A percentile compares a stretch with the other conserved stretches of the same genome.
phyloP scores from a whole-genome alignment of 2,797 vertebrate species.

The Phaenicophaeus curvirostris region DNA sequence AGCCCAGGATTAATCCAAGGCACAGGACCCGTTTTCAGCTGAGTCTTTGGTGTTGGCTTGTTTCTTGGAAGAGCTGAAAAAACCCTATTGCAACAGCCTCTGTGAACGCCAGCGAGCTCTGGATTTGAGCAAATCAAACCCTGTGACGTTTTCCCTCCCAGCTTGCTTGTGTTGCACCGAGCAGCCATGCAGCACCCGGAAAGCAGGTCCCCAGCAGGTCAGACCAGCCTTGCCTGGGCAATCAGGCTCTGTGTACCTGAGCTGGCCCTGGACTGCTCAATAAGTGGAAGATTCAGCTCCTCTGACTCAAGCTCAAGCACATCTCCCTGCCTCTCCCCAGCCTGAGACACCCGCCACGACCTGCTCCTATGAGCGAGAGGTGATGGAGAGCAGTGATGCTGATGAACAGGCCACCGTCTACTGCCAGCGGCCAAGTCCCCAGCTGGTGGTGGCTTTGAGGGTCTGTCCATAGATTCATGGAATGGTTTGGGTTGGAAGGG shows the following conservation, averaged over 20 bases:
- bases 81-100: background rate
- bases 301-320: background rate
- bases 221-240: background rate
- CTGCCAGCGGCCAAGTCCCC: background rate
- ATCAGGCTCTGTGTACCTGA: background rate
- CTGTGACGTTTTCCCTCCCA: background rate
- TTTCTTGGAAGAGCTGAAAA: background rate
- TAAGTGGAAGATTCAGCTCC: background rate
- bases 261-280: background rate
- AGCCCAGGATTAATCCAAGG: background rate
- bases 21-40: background rate
- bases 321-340: background rate
- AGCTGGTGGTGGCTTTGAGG: background rate
- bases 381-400: rapidly evolving
- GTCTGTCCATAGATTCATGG: background rate
- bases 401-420: rapidly evolving
- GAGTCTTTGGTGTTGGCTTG: background rate
- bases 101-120: rapidly evolving
- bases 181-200: background rate
- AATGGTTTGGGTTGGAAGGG: too few species aligned
- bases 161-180: rapidly evolving
- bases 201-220: background rate
- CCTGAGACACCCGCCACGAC: background rate
- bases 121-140: background rate
- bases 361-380: rapidly evolving